Conservation (phyloP, 1,140 invertebrate genomes). For the Cydia splendana region DNA sequence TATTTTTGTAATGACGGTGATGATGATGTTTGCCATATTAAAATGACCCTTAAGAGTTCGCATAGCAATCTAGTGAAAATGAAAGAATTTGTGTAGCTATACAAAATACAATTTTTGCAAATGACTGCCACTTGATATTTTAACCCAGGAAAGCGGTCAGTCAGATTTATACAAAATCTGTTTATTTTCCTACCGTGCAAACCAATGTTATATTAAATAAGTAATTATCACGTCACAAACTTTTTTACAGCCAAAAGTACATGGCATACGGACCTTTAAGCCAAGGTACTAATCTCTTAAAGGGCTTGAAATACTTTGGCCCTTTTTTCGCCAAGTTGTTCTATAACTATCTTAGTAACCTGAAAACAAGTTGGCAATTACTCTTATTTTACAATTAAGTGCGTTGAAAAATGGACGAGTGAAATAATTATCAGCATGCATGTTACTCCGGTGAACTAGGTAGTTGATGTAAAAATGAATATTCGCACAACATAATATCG, state of each 20-base stretch:
- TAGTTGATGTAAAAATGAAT: not conserved
- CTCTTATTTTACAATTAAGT: slow-evolving; percentile 14
- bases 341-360: not conserved
- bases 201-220: too few relatives aligned
- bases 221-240: too few relatives aligned
- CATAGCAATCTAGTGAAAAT: too few relatives aligned
- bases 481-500: too few relatives aligned
- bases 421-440: slow-evolving; percentile 17
- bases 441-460: not conserved
- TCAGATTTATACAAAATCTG: not conserved
- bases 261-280: not conserved
- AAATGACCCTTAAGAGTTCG: too few relatives aligned
- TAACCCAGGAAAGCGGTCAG: too few relatives aligned
- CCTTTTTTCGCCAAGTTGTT: not conserved
- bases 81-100: too few relatives aligned
- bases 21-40: too few relatives aligned
- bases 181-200: too few relatives aligned
- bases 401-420: not conserved
- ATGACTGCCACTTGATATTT: too few relatives aligned
- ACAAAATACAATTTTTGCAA: too few relatives aligned
- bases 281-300: not conserved
- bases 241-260: not conserved
- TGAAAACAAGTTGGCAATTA: slow-evolving; percentile 10
- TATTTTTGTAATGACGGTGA: too few relatives aligned
- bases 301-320: not conserved